Evolutionary conservation across 2,888 invertebrate species (phyloP), one percentile per base, ranked within the genome.

Genomic region (Sminthurinus aureus): DNA sequence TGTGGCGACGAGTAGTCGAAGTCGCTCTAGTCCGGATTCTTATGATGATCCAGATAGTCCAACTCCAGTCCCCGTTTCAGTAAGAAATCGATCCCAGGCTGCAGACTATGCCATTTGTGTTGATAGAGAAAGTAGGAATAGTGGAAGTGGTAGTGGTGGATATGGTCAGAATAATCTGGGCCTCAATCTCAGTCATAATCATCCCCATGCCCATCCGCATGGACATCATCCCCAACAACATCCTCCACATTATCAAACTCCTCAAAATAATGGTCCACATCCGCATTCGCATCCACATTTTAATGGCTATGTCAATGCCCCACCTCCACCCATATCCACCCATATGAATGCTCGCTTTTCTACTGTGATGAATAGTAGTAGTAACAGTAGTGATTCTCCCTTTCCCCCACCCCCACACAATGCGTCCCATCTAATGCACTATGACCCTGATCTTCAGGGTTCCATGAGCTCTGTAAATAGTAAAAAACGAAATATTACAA

Each of bases 401-500:
- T 84, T 85, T 71, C 73, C 84, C 13, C 86, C 83, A 75, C 84
- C 83, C 77, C 87, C 87, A 74, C 13, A 76, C 83, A 52, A 64
- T 77, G 12, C 74, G 24, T n/a, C 52, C 74, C 82, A 79, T 12
- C 78, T 75, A 75, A 24, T 79, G 26, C 52, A 79, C 75, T 92
- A 92, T 89, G 92, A 91, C 89, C 90, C 91, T 8, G 92, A 92
- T 89, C 89, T 92, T 75, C 92, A 92, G 88, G 92, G 93, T 13
- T 92, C 92, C 0, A 90, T 93, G 89, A 92, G 91, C 86, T 93
- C 93, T 1, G 92, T 93, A 64, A 92, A 92, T 82, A 89, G 89
- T 88, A 90, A 92, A 80, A 79, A 85, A 87, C 89, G 93, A 76
- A 93, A 93, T 89, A 92, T 93, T 58, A 93, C 93, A 71, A 93